Conservation (phyloP, 2,113 vertebrate species). For the Lota lota region DNA sequence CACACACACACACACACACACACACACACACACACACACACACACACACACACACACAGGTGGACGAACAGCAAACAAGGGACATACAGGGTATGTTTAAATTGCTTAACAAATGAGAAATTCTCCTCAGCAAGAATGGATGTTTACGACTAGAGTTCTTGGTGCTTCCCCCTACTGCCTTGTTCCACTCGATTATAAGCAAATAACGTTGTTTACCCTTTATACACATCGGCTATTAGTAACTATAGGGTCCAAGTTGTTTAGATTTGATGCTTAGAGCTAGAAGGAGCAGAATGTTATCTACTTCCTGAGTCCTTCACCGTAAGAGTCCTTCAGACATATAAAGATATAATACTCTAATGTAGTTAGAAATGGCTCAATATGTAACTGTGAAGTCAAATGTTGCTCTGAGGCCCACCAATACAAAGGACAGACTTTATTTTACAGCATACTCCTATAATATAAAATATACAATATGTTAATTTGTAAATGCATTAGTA, state of each 20-base stretch:
- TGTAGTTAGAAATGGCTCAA: neutral
- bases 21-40: neutral
- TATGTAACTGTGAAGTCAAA: constrained; percentile 15
- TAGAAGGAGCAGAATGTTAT: too few relatives aligned
- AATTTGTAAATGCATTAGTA: constrained; percentile 11
- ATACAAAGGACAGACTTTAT: neutral
- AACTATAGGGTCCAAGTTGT: neutral
- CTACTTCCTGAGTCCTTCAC: too few relatives aligned
- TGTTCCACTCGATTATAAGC: neutral
- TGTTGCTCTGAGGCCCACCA: constrained; percentile 39
- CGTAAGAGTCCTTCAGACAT: neutral
- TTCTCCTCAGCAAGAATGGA: constrained; percentile 29
- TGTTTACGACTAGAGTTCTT: constrained; percentile 28
- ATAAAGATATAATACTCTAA: neutral
- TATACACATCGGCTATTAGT: neutral
- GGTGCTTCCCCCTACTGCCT: neutral
- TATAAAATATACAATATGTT: constrained; percentile 3
- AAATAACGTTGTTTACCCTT: constrained; percentile 7
- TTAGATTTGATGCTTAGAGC: neutral
- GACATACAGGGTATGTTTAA: constrained; percentile 41
- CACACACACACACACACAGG: constrained; percentile 45
- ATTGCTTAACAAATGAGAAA: constrained; percentile 50
- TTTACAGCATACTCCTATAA: constrained; percentile 1
- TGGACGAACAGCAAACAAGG: constrained; percentile 32
- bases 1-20: too few relatives aligned